Evolutionary conservation across 1,140 invertebrate species (phyloP).

Genomic region (Dreissena polymorpha): DNA sequence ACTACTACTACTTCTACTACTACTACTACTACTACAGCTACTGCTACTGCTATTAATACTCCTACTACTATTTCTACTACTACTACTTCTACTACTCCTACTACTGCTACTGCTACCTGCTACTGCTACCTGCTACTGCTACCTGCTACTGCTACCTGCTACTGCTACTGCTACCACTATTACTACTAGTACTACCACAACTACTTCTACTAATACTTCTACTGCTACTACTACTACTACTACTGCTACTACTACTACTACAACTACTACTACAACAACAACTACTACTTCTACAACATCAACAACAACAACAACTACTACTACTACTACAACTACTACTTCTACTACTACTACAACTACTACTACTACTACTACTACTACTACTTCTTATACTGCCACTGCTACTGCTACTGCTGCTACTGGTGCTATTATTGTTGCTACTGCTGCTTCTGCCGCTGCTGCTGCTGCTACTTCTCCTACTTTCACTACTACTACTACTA

Average conservation of each 20-base stretch:
- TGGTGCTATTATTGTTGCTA: background rate
- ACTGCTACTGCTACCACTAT: background rate
- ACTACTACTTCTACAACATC: background rate
- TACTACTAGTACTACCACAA: too few relatives aligned
- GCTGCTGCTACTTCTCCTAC: too few relatives aligned
- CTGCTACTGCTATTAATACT: background rate
- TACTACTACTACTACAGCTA: background rate
- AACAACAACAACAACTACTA: conserved; percentile 9
- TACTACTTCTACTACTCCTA: too few relatives aligned
- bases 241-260: conserved; percentile 2
- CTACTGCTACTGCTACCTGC: background rate
- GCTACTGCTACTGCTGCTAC: background rate
- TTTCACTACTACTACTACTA: too few relatives aligned
- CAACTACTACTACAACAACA: conserved; percentile 8
- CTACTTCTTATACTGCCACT: too few relatives aligned
- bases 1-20: background rate
- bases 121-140: background rate
- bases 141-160: too few relatives aligned
- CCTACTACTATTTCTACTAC: too few relatives aligned
- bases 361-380: background rate
- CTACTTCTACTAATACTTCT: too few relatives aligned
- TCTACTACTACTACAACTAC: conserved; percentile 24
- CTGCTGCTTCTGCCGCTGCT: too few relatives aligned
- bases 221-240: conserved; percentile 19
- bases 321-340: conserved; percentile 1